Base-by-base conservation (phyloP, 2,888 invertebrate genomes). In the Pharmacophagus antenor region DNA sequence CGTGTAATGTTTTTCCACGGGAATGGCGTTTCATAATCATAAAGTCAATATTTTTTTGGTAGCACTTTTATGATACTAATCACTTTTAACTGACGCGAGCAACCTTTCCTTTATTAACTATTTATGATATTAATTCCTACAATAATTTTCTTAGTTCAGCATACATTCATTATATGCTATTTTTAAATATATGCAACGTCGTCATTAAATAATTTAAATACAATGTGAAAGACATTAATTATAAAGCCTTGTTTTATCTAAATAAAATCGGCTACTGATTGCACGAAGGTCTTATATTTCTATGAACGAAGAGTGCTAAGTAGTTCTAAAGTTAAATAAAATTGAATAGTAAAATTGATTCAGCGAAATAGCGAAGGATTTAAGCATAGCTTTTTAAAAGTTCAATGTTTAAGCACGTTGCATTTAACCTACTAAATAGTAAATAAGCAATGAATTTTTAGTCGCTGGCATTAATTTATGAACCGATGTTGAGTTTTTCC, bases 361-460 rank as follows among this genome's bases (percentile, higher is more conserved):
- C 22, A 18, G 22, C 27, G 23, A 56, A 41, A 25, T 21, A 18
- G 49, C 3, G 15, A 46, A 46, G 22, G 22, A 58, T 50, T 44
- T 27, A 55, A 50, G 23, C 22, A 20, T 52, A 37, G 50, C 27
- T 22, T 50, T 48, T 59, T 50, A 50, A 60, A 54, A 49, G 42
- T 53, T 48, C 49, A 59, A 59, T 49, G 53, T 27, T 54, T 52
- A 58, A 58, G 27, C 44, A 31, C 54, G 27, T 44, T 55, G 49
- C 55, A 55, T 55, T 55, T 44, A 55, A 55, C 49, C 44, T 60
- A 49, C 55, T 54, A 60, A 55, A 49, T 31, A 31, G 54, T 42
- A 59, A 60, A 60, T 60, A 60, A 60, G 55, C 54, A 44, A 49
- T 50, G 50, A 44, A 60, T 60, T 59, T 60, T 50, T 44, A 44